phyloP scores from a whole-genome alignment of 2,888 invertebrate species.

The Dynastes hyllus region DNA sequence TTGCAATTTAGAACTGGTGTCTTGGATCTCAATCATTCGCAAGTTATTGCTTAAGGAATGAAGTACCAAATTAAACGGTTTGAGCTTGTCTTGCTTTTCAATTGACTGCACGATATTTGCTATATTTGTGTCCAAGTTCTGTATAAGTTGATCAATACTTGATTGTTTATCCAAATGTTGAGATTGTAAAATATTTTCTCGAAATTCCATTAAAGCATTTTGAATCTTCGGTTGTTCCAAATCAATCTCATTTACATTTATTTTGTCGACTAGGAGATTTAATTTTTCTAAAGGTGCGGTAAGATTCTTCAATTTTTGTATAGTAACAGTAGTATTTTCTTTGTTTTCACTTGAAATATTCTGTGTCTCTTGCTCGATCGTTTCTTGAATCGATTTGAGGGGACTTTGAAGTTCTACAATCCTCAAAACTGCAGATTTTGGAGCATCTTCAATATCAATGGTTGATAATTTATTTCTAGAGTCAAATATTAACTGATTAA shows the following conservation, averaged over 20 bases:
- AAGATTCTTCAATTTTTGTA: constrained; percentile 1
- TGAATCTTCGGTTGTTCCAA: constrained; percentile 8
- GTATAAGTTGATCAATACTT: constrained; percentile 41
- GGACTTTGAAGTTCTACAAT: constrained; percentile 16
- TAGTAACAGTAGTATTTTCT: neutral
- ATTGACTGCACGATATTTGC: constrained; percentile 17
- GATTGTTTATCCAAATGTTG: neutral
- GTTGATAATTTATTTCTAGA: neutral
- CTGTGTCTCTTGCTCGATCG: neutral
- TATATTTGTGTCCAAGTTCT: constrained; percentile 38
- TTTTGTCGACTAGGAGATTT: neutral
- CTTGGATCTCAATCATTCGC: constrained; percentile 20
- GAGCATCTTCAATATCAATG: neutral
- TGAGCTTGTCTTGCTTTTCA: constrained; percentile 40
- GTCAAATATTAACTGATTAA: constrained; percentile 8
- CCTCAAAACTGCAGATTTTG: neutral
- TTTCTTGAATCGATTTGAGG: neutral
- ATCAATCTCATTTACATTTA: neutral
- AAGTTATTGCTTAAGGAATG: constrained; percentile 35
- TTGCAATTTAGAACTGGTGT: constrained; percentile 34
- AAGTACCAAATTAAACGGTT: constrained; percentile 33
- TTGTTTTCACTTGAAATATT: constrained; percentile 14
- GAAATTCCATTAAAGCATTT: constrained; percentile 24
- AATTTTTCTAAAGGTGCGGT: constrained; percentile 2
- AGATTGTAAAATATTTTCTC: constrained; percentile 16